A percentile compares a stretch with the other conserved stretches of the same genome.
Conservation (phyloP, 1,140 invertebrate genomes). For the Zaprionus gabonicus region DNA sequence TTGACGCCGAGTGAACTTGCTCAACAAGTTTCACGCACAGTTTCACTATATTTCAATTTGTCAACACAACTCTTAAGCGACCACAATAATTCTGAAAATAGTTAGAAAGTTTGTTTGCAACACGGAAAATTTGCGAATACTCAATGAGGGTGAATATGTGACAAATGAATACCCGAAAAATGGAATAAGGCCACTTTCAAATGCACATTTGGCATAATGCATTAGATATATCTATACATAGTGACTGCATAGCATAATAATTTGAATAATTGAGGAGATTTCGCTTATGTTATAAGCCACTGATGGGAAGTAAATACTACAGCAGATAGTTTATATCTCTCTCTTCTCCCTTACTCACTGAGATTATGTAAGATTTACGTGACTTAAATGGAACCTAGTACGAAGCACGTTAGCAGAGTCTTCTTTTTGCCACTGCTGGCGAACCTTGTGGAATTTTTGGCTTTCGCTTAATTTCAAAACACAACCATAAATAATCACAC, state of each 20-base stretch:
- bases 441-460: constrained; percentile 7
- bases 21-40: constrained; percentile 65
- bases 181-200: neutral
- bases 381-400: neutral
- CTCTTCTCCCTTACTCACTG: neutral
- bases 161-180: neutral
- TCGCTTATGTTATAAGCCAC: neutral
- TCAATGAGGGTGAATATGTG: neutral
- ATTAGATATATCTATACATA: no score
- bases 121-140: constrained; percentile 12
- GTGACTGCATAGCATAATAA: no score
- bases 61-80: constrained; percentile 22
- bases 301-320: no score
- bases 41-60: constrained; percentile 71
- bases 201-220: neutral
- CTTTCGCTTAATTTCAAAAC: constrained; percentile 48
- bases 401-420: neutral
- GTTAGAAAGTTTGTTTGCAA: neutral
- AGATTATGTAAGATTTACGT: neutral
- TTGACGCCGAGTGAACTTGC: constrained; percentile 42
- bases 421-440: neutral
- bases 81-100: constrained; percentile 19
- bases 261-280: neutral
- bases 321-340: neutral
- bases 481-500: constrained; percentile 32